Percentiles rank a stretch among this genome's conserved stretches.
Evolutionary conservation across 1,140 invertebrate genomes (phyloP).

Genomic region (Alviniconcha marisindica): DNA sequence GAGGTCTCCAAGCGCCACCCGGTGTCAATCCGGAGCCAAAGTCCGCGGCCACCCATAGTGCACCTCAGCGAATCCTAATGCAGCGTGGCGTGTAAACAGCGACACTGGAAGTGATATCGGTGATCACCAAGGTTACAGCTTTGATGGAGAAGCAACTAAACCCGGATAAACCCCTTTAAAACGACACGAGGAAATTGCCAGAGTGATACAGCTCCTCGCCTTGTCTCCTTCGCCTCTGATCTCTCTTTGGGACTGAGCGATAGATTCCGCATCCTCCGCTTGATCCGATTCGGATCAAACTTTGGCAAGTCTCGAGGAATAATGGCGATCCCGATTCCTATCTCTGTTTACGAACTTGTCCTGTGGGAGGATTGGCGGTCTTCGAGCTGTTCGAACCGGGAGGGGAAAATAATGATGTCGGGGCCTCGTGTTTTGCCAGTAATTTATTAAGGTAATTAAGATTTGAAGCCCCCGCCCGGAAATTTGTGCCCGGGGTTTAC

Average conservation of each 20-base stretch:
- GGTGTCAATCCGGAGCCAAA: too few relatives aligned
- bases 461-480: not conserved
- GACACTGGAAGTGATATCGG: not conserved
- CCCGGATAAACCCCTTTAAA: conserved; percentile 1
- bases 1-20: too few relatives aligned
- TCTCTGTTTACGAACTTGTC: not conserved
- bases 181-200: conserved; percentile 2
- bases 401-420: not conserved
- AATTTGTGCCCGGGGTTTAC: not conserved
- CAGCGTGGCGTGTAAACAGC: too few relatives aligned
- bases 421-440: not conserved
- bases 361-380: not conserved
- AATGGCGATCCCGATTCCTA: not conserved
- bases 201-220: not conserved
- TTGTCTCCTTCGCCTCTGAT: not conserved
- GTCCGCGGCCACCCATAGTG: too few relatives aligned
- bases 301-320: not conserved
- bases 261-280: not conserved
- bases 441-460: conserved; percentile 23
- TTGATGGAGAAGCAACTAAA: not conserved
- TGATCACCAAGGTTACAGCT: not conserved
- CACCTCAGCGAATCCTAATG: too few relatives aligned
- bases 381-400: not conserved
- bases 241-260: not conserved
- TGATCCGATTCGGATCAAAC: not conserved